phyloP scores from a whole-genome alignment of 2,888 invertebrate species.

The Xanthia togata region DNA sequence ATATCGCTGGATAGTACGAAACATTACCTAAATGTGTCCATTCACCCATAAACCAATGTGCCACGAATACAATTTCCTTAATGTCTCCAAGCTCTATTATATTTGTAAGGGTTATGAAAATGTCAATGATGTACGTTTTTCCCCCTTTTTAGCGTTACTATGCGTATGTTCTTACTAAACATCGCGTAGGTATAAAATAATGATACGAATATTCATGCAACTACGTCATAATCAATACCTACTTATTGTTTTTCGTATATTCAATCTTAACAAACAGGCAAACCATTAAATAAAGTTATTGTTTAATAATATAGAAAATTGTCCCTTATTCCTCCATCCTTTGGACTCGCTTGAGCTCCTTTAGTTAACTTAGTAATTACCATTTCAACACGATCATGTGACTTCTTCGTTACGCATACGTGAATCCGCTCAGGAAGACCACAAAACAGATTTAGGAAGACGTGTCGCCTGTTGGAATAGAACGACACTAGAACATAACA shows the following conservation, averaged over 20 bases:
- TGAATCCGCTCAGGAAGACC: constrained; percentile 14
- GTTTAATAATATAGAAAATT: constrained; percentile 18
- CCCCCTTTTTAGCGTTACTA: constrained; percentile 24
- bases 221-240: constrained; percentile 40
- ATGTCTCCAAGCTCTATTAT: constrained; percentile 22
- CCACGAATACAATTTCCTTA: constrained; percentile 44
- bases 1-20: background rate
- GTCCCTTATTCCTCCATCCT: constrained; percentile 23
- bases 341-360: constrained; percentile 6
- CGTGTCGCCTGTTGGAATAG: background rate
- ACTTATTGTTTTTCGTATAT: constrained; percentile 43
- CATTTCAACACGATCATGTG: constrained; percentile 38
- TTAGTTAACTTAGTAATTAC: constrained; percentile 15
- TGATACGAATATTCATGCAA: constrained; percentile 25
- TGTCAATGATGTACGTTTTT: constrained; percentile 32
- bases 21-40: constrained; percentile 11
- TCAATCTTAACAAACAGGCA: constrained; percentile 41
- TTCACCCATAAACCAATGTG: constrained; percentile 42
- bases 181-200: background rate
- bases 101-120: constrained; percentile 47
- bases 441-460: constrained; percentile 18
- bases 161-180: constrained; percentile 19
- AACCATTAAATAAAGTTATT: constrained; percentile 44
- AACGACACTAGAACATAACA: background rate
- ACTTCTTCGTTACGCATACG: background rate